These are phyloP conservation scores for Drosophila parvula DNA, from an alignment of 1,140 invertebrate species.

Conservation along the genomic window DNA sequence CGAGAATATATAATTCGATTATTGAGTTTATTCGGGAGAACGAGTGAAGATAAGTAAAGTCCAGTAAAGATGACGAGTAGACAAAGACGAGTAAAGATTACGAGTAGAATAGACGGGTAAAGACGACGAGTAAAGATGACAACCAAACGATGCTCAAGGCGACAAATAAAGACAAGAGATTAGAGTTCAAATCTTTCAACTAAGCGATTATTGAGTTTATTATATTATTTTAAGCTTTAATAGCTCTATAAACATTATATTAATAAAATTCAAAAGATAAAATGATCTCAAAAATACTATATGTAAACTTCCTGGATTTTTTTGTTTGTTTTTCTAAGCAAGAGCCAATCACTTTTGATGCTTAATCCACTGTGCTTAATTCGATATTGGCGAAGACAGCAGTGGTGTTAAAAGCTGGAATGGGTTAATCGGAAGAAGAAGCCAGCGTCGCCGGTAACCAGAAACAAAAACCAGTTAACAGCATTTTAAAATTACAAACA, in stretches of 20 bases:
- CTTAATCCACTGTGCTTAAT: constrained; percentile 27
- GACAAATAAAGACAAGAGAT: no score
- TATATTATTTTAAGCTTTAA: not conserved
- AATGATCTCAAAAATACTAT: no score
- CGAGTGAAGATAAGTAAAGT: no score
- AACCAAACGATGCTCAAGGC: no score
- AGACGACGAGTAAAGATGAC: not conserved
- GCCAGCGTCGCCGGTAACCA: constrained; percentile 8
- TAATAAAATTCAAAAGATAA: not conserved
- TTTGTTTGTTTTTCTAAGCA: not conserved
- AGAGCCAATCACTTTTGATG: not conserved
- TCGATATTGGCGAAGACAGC: constrained; percentile 5
- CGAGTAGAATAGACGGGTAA: no score
- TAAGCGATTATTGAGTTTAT: no score
- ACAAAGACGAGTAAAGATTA: no score
- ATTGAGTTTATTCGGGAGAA: no score
- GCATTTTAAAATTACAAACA: constrained; percentile 72
- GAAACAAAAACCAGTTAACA: constrained; percentile 52
- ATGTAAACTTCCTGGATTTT: no score
- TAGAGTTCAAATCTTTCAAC: no score
- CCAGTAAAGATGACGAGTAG: not conserved
- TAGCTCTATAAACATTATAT: not conserved
- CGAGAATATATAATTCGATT: no score
- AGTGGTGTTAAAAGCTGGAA: constrained; percentile 1
- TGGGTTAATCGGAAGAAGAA: constrained; percentile 24